Evolutionary conservation across 1,140 invertebrate genomes (phyloP), one percentile per base, ranked within the genome.

Genomic region (Drosophila funebris): DNA sequence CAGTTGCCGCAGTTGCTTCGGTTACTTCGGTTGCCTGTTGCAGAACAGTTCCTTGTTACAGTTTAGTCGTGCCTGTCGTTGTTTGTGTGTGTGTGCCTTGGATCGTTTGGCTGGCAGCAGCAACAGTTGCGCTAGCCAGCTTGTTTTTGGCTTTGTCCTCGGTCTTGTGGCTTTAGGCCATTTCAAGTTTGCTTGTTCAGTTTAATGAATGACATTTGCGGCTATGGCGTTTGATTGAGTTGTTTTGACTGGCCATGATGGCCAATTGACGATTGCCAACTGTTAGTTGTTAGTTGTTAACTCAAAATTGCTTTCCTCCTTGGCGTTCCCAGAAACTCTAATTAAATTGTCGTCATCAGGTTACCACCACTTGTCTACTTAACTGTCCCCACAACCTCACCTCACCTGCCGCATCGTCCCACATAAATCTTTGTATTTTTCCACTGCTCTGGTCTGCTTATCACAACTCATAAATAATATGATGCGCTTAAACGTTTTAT

Each of bases 401-500:
- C 24, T 50, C n/a, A 64, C 52, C 61, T 66, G 62, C 13, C 4
- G n/a, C 29, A 36, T 18, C 36, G 54, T 22, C 22, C 24, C 27
- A 54, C 54, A 60, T 68, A 68, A 68, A 68, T 68, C 44, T 58
- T 50, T 4, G 13, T 11, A 22, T 61, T 73, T 62, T 61, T 78
- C n/a, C n/a, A n/a, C n/a, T 72, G 66, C 74, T 62, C 31, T 20
- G 69, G 52, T 76, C 68, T 76, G 50, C 50, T 61, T 84, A 84
- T 84, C 81, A 70, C 22, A 7, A 5, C 39, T 18, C 82, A 87
- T 85, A 87, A 87, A 85, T 85, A 72, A 81, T 82, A 53, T 76
- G 83, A 85, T 82, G 82, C 82, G 82, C 82, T 75, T 85, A 81
- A 85, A 77, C 82, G 82, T 87, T 85, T 85, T 85, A 85, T 85